Base-by-base conservation (phyloP, 2,888 invertebrate species). In the Thymelicus sylvestris region DNA sequence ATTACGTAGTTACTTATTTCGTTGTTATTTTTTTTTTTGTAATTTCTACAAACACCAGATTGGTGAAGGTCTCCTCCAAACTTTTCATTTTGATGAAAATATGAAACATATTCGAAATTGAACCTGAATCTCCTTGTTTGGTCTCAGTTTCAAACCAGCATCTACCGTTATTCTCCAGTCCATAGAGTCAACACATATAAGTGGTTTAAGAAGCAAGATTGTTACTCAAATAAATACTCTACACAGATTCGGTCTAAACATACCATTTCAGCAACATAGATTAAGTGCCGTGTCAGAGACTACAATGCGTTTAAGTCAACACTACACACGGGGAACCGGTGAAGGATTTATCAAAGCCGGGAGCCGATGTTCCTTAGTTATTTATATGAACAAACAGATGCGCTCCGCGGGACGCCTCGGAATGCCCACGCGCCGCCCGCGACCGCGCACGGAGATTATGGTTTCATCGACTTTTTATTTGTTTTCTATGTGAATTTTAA, bases 291-390 rank as follows among this genome's bases (percentile, higher is more conserved):
- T 71, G 52, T 74, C 66, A 70, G 69, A 73, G 74, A 74, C 64
- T 71, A 83, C 81, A 84, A 85, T 87, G 80, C 79, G 75, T 86
- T 77, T 76, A 79, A 81, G 84, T 86, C 86, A 78, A 78, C 84
- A 83, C 78, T 79, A 78, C 74, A 81, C 81, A 80, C 78, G 71
- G 75, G 71, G 70, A 71, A 73, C 74, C 76, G 72, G 79, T 78
- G 78, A 81, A 75, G 85, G 82, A 87, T 87, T 86, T 86, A 89
- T 88, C 84, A 86, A 82, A 84, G 83, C 82, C 86, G 75, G 87
- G 81, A 86, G 85, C 86, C 73, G 75, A 81, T 82, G 80, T 81
- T 80, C 76, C 79, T 78, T 71, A 67, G 79, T 86, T 84, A 83
- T 83, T 81, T 83, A 83, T 83, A 75, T 75, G 74, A 72, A 78